Percentiles rank a stretch among this genome's conserved stretches.
Conservation (phyloP, 2,797 vertebrate genomes). For the Eospalax fontanierii region DNA sequence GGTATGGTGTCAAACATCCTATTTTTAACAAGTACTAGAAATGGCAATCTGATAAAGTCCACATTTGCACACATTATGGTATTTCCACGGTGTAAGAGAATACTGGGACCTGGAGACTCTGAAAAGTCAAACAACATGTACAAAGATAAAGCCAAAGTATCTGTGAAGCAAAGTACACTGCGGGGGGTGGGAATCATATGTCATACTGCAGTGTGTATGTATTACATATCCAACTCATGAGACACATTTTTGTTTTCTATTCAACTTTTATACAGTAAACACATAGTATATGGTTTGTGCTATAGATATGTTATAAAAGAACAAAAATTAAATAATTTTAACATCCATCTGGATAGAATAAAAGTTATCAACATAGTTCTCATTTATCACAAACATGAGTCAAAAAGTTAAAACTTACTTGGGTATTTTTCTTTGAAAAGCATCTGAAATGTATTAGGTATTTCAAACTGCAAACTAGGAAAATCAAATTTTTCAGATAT, state of each 20-base stretch:
- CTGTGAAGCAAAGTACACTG: neutral
- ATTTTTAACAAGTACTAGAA: neutral
- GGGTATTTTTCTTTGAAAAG: conserved; percentile 2
- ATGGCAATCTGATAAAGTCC: neutral
- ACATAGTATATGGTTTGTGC: neutral
- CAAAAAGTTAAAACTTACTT: conserved; percentile 24
- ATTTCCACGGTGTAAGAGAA: neutral
- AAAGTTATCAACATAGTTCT: neutral
- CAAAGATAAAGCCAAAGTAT: neutral
- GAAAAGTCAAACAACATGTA: neutral
- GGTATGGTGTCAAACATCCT: neutral
- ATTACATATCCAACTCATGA: neutral
- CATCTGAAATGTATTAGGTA: neutral
- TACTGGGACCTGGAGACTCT: neutral
- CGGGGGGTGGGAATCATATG: neutral
- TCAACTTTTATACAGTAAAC: neutral
- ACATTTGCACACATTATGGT: neutral
- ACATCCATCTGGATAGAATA: conserved; percentile 7
- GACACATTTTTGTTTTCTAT: neutral
- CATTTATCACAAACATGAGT: conserved; percentile 19
- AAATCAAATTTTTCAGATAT: neutral
- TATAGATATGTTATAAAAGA: neutral
- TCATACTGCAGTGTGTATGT: neutral
- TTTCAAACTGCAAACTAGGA: neutral
- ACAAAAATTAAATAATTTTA: conserved; percentile 54